Evolutionary conservation across 2,113 vertebrate genomes (phyloP).

Genomic region (Eublepharis macularius): DNA sequence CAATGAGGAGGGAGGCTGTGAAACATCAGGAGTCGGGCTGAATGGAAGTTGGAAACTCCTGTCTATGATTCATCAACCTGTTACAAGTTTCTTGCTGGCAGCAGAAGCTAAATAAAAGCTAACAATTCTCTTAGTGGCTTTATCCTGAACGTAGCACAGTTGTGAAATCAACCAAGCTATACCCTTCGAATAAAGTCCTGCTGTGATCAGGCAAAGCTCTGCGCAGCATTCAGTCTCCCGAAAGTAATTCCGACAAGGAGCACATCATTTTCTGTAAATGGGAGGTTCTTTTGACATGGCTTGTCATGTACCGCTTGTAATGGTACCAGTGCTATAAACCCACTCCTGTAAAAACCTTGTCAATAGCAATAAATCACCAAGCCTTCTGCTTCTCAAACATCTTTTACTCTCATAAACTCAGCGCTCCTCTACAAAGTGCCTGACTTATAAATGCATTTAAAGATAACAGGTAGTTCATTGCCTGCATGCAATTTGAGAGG

Average conservation of each 20-base stretch:
- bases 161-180: not conserved
- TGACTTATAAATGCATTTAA: not conserved
- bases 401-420: not conserved
- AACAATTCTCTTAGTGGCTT: not conserved
- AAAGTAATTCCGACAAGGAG: slow-evolving; percentile 23
- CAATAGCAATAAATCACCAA: not conserved
- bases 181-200: not conserved
- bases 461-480: not conserved
- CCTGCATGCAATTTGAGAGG: not conserved
- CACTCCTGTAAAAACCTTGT: not conserved
- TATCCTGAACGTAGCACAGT: slow-evolving; percentile 12
- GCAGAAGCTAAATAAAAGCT: not conserved
- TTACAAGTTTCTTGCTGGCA: slow-evolving; percentile 4
- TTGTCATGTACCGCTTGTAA: not conserved
- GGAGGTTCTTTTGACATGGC: not conserved
- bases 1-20: not conserved
- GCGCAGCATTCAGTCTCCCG: not conserved
- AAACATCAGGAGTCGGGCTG: slow-evolving; percentile 21
- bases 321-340: not conserved
- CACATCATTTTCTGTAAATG: slow-evolving; percentile 17
- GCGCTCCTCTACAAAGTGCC: not conserved
- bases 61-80: slow-evolving; percentile 17
- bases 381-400: slow-evolving; percentile 22
- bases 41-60: slow-evolving; percentile 33
- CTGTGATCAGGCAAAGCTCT: not conserved